Conservation (phyloP, 2,113 vertebrate species). For the Sciurus niger region DNA sequence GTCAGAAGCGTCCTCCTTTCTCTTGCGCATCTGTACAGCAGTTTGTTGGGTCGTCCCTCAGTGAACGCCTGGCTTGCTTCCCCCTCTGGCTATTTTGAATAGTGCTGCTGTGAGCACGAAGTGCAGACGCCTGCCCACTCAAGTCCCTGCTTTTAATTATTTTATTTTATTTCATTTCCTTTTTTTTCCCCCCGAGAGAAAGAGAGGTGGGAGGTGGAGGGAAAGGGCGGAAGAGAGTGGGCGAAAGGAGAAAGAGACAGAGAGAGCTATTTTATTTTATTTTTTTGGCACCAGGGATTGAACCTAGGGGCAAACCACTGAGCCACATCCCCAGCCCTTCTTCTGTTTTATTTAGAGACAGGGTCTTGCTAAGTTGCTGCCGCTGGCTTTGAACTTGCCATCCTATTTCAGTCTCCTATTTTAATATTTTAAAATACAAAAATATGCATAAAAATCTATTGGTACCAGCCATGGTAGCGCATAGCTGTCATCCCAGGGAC, state of each 20-base stretch:
- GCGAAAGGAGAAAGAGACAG: no score
- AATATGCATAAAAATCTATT: not conserved
- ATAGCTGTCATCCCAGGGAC: no score
- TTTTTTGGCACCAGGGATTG: not conserved
- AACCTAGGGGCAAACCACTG: not conserved
- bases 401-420: not conserved
- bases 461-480: no score
- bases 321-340: not conserved
- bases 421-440: not conserved
- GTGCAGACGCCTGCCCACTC: not conserved
- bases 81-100: not conserved
- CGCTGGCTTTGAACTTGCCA: not conserved
- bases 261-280: no score
- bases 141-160: not conserved
- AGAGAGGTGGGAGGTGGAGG: no score
- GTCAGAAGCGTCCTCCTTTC: not conserved
- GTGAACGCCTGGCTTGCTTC: not conserved
- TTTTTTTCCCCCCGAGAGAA: no score
- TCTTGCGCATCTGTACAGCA: no score
- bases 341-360: not conserved
- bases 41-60: no score
- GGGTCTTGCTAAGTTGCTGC: no score
- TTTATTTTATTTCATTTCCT: no score
- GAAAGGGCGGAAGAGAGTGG: no score
- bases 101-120: not conserved